These are phyloP conservation scores for Ceratina calcarata DNA, from an alignment of 1,140 invertebrate genomes.

Conservation along the genomic window DNA sequence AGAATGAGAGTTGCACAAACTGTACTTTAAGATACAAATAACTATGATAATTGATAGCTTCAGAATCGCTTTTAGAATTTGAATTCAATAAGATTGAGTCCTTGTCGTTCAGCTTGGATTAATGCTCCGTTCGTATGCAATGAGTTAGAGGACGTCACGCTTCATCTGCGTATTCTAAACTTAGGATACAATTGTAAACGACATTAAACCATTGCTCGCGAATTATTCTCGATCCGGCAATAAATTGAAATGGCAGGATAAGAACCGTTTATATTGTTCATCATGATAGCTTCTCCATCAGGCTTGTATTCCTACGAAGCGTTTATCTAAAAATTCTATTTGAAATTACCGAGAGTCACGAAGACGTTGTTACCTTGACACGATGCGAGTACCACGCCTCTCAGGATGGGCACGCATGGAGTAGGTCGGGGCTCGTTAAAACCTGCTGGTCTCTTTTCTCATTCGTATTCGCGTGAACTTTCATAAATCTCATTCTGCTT, in stretches of 20 bases:
- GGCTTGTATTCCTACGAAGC: not conserved
- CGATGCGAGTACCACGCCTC: not conserved
- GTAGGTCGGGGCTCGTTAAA: constrained; percentile 10
- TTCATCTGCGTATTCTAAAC: too few species aligned
- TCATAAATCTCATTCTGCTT: not conserved
- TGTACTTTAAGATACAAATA: too few species aligned
- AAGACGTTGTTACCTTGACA: constrained; percentile 35
- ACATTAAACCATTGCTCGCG: too few species aligned
- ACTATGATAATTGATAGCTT: too few species aligned
- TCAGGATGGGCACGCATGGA: constrained; percentile 9
- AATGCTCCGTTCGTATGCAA: too few species aligned
- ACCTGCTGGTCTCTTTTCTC: not conserved
- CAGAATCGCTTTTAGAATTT: too few species aligned
- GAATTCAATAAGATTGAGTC: too few species aligned
- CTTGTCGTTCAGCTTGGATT: too few species aligned
- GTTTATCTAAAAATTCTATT: constrained; percentile 9
- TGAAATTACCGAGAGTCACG: constrained; percentile 35
- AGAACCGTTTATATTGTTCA: not conserved
- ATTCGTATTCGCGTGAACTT: not conserved
- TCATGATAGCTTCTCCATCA: not conserved
- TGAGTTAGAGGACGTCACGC: too few species aligned
- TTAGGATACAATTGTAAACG: too few species aligned
- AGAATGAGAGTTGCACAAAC: too few species aligned
- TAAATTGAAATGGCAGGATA: not conserved
- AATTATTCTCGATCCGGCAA: not conserved